Conservation (phyloP, 2,797 vertebrate genomes). For the Anisognathus igniventris region DNA sequence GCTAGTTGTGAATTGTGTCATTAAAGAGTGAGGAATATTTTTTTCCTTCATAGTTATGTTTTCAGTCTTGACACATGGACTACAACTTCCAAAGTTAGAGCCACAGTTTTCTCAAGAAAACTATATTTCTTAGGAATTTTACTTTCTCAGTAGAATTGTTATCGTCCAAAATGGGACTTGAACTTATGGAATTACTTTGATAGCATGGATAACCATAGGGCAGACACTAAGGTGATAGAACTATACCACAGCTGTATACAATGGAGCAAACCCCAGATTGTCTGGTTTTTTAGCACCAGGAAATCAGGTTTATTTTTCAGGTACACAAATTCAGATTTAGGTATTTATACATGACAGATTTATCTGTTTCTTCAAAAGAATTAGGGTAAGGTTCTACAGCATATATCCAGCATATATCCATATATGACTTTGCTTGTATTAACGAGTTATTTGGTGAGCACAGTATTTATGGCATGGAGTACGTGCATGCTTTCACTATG, state of each 20-base stretch:
- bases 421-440: not conserved
- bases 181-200: not conserved
- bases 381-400: not conserved
- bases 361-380: not conserved
- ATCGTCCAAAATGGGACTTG: not conserved
- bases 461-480: not conserved
- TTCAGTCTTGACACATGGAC: not conserved
- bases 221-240: not conserved
- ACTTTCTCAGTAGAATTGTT: not conserved
- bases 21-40: not conserved
- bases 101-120: not conserved
- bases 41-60: not conserved
- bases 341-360: not conserved
- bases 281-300: not conserved
- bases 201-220: not conserved
- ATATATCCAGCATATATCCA: not conserved
- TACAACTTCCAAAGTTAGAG: not conserved
- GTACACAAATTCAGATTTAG: not conserved
- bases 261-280: not conserved
- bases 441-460: not conserved
- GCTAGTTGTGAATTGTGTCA: not conserved
- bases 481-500: not conserved
- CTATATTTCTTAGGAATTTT: not conserved
- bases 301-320: not conserved
- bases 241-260: not conserved